These are phyloP conservation scores for Olivierus martensii DNA, from an alignment of 1,140 invertebrate genomes.

Conservation along the genomic window DNA sequence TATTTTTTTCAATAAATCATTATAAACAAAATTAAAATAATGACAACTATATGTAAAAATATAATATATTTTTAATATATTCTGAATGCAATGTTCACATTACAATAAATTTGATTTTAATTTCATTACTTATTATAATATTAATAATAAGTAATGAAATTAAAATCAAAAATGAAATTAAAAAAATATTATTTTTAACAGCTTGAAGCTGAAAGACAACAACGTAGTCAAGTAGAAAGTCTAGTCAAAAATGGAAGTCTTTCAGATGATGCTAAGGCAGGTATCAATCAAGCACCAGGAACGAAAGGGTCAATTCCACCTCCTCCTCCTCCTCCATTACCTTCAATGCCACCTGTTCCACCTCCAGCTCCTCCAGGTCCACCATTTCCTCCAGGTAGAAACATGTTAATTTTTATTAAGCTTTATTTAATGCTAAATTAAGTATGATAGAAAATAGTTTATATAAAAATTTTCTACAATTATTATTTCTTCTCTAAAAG, in stretches of 20 bases:
- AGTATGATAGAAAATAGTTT: too few relatives aligned
- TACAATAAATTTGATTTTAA: too few relatives aligned
- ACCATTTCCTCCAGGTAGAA: slow-evolving; percentile 34
- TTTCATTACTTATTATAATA: too few relatives aligned
- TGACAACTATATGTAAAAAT: too few relatives aligned
- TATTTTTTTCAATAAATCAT: too few relatives aligned
- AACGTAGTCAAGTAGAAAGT: slow-evolving; percentile 62
- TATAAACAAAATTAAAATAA: too few relatives aligned
- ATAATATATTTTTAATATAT: too few relatives aligned
- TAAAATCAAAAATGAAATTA: too few relatives aligned
- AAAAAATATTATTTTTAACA: slow-evolving; percentile 33
- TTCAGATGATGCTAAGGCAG: slow-evolving; percentile 80
- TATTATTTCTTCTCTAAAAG: background rate
- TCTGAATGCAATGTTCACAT: too few relatives aligned
- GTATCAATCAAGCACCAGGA: slow-evolving; percentile 37
- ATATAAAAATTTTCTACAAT: slow-evolving; percentile 7
- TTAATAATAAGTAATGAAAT: too few relatives aligned
- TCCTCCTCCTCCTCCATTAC: slow-evolving; percentile 15
- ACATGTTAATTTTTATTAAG: too few relatives aligned
- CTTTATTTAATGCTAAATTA: too few relatives aligned
- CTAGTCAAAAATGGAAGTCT: slow-evolving; percentile 68
- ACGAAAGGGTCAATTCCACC: slow-evolving; percentile 23
- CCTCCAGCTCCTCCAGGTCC: slow-evolving; percentile 25
- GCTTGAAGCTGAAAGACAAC: slow-evolving; percentile 63
- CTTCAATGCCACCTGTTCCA: slow-evolving; percentile 34